These are phyloP conservation scores for Oscarella lobularis DNA, from an alignment of 37 sponge, comb jelly and placozoan genomes.

Conservation along the genomic window DNA sequence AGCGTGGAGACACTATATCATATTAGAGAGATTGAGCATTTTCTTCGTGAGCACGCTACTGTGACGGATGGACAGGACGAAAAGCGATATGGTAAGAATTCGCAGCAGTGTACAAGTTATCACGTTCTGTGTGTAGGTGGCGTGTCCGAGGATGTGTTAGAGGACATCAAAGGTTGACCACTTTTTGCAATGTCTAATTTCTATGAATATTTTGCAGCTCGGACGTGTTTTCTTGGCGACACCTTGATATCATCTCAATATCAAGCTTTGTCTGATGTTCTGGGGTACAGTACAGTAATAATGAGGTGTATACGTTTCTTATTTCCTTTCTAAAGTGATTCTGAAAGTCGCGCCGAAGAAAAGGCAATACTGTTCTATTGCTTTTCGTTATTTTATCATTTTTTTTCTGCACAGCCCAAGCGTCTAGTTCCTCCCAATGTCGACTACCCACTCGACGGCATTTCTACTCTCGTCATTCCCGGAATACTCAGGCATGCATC, in stretches of 20 bases:
- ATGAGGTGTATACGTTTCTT: neutral
- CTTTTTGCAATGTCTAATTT: neutral
- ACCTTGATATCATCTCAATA: neutral
- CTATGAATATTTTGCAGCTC: conserved; percentile 20
- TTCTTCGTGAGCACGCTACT: neutral
- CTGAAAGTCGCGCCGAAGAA: too few species aligned
- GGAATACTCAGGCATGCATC: neutral
- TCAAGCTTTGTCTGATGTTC: neutral
- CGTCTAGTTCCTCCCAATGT: neutral
- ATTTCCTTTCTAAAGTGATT: neutral
- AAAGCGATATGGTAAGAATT: neutral
- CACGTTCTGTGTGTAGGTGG: neutral
- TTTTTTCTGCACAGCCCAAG: neutral
- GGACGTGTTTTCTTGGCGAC: conserved; percentile 45
- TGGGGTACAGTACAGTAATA: neutral
- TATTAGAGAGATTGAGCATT: too few species aligned
- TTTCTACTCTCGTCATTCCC: neutral
- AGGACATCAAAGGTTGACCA: conserved; percentile 38
- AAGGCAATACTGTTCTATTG: too few species aligned
- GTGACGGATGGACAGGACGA: neutral
- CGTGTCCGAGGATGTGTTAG: conserved; percentile 12
- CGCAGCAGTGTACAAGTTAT: too few species aligned
- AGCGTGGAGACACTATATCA: too few species aligned
- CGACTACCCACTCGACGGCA: neutral
- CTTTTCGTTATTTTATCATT: neutral